Base-by-base conservation (phyloP, 2,113 vertebrate species). In the Ibidorhyncha struthersii region DNA sequence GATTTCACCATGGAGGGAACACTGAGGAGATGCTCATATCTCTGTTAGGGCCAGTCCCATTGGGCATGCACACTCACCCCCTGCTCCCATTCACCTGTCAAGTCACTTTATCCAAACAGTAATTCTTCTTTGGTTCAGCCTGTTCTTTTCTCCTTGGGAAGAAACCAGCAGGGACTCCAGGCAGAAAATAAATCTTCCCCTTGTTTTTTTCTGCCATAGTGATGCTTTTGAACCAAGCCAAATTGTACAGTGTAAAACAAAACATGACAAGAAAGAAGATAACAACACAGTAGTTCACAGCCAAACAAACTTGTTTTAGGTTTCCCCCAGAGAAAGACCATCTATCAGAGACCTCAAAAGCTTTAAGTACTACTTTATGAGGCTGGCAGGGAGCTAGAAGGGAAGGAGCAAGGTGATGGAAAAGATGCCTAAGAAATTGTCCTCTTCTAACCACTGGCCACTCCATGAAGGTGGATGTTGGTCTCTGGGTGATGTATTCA, bases 101-200 rank as follows among this genome's bases (percentile, higher is more conserved):
- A 79, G 53, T 41, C 67, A 58, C 52, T 96, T 69, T 67, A 82
- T 87, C 87, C 21, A 1, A 93, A 71, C 58, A 56, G 61, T 90
- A 94, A 96, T 67, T 92, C 90, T 61, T 73, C 69, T 79, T 79
- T 76, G 83, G 88, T 97, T 96, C 95, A 93, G 71, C 14, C 74
- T 93, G 81, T 94, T 85, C 83, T 89, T 95, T 96, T 82, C 73
- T 91, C 69, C 47, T 89, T 80, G 71, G 88, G 89, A 58, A 96
- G 89, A 91, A 94, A 85, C 50, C 67, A 93, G 23, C 0, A 0
- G 72, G 71, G 80, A 59, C 49, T 92, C 80, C 36, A 84, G 77
- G 94, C 77, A 94, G 69, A 86, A 94, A 87, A 94, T 93, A 96
- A 94, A 90, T 93, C 71, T 83, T 55, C 21, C 41, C 45, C 41